These are phyloP conservation scores for Troglohyphantes excavatus DNA, from an alignment of 2,888 invertebrate species.

Conservation along the genomic window DNA sequence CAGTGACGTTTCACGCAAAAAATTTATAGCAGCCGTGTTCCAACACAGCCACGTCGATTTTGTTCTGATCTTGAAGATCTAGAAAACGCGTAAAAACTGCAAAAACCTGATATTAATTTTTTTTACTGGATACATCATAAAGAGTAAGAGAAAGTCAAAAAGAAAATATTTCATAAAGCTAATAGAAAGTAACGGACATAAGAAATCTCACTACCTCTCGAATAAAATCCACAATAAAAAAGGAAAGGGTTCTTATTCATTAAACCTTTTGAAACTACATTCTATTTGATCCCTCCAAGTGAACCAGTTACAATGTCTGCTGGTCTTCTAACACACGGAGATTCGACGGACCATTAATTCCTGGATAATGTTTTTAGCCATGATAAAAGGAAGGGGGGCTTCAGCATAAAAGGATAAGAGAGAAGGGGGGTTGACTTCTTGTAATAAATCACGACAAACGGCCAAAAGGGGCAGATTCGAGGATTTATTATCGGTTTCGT, in stretches of 20 bases:
- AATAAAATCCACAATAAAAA: too few relatives aligned
- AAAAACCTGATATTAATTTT: too few relatives aligned
- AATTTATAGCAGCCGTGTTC: too few relatives aligned
- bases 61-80: too few relatives aligned
- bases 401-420: background rate
- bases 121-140: too few relatives aligned
- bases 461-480: background rate
- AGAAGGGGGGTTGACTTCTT: background rate
- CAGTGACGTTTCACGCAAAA: too few relatives aligned
- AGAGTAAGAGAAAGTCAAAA: too few relatives aligned
- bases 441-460: background rate
- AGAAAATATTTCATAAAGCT: too few relatives aligned
- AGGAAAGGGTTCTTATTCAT: background rate
- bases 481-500: background rate
- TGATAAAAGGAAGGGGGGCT: background rate
- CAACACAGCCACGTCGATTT: too few relatives aligned
- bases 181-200: too few relatives aligned
- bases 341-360: constrained; percentile 2
- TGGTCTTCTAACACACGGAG: background rate
- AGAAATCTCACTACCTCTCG: too few relatives aligned
- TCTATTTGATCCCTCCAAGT: background rate
- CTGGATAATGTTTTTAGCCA: constrained; percentile 5
- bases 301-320: background rate
- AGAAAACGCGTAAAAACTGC: too few relatives aligned
- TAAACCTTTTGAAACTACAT: background rate